These are phyloP conservation scores for Lasioglossum zephyrum DNA, from an alignment of 2,888 invertebrate genomes.

Conservation along the genomic window DNA sequence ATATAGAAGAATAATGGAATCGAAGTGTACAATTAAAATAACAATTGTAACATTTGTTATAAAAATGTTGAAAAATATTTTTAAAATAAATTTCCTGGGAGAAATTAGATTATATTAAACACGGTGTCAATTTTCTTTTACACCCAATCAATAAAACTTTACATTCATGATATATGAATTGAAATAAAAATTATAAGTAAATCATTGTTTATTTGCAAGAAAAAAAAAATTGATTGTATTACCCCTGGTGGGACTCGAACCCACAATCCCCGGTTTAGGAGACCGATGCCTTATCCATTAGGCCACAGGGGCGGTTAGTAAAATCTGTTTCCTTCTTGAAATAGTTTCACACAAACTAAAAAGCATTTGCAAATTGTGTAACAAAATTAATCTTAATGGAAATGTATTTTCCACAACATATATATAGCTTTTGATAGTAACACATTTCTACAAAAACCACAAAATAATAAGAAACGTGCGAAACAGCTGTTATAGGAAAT, in stretches of 20 bases:
- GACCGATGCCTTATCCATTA: constrained; percentile 94
- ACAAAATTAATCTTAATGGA: neutral
- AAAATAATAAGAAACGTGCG: constrained; percentile 21
- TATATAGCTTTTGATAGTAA: neutral
- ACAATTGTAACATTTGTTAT: neutral
- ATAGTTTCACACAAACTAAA: neutral
- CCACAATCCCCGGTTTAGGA: constrained; percentile 94
- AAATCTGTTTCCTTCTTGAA: neutral
- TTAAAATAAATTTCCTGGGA: neutral
- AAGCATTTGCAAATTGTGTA: constrained; percentile 1
- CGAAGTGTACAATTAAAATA: neutral
- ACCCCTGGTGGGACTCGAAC: constrained; percentile 96
- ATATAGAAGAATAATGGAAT: neutral
- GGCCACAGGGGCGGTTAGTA: constrained; percentile 89
- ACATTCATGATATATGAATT: too few species aligned
- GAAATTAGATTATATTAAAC: neutral
- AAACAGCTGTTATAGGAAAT: constrained; percentile 30
- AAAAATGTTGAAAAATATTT: neutral
- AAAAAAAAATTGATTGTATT: constrained; percentile 85
- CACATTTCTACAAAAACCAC: neutral
- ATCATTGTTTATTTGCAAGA: constrained; percentile 77
- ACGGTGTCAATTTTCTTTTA: neutral
- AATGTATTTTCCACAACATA: neutral
- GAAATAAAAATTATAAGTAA: constrained; percentile 84
- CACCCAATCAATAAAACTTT: neutral